Conservation (phyloP, 2,888 invertebrate genomes). For the Chironomus tentans region DNA sequence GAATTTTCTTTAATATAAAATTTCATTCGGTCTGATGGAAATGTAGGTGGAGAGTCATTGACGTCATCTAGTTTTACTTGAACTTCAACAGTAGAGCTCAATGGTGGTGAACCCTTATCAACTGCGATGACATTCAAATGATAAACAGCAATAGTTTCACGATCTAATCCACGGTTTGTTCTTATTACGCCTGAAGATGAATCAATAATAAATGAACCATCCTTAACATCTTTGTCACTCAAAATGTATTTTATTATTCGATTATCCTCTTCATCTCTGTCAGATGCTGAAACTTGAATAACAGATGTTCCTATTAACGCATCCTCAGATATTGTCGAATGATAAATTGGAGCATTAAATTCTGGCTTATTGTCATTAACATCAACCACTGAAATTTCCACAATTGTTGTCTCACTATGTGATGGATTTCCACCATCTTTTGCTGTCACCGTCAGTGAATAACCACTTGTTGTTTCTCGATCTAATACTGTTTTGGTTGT, state of each 20-base stretch:
- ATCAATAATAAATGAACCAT: slow-evolving; percentile 88
- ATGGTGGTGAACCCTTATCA: slow-evolving; percentile 76
- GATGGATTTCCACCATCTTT: slow-evolving; percentile 87
- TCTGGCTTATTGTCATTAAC: slow-evolving; percentile 91
- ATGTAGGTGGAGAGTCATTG: slow-evolving; percentile 84
- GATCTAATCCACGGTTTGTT: slow-evolving; percentile 79
- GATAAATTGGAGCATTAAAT: slow-evolving; percentile 74
- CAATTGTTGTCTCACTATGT: slow-evolving; percentile 86
- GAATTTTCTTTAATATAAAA: slow-evolving; percentile 91
- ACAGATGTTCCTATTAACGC: slow-evolving; percentile 73
- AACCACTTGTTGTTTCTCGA: slow-evolving; percentile 71
- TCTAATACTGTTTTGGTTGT: slow-evolving; percentile 77
- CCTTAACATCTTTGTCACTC: slow-evolving; percentile 63
- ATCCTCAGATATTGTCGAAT: slow-evolving; percentile 77
- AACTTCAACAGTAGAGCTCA: slow-evolving; percentile 62
- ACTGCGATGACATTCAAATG: slow-evolving; percentile 78
- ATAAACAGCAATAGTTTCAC: slow-evolving; percentile 81
- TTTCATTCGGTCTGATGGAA: slow-evolving; percentile 77
- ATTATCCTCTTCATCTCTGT: slow-evolving; percentile 79
- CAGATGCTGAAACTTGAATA: slow-evolving; percentile 68
- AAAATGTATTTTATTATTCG: slow-evolving; percentile 75
- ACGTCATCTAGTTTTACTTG: slow-evolving; percentile 78
- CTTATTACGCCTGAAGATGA: slow-evolving; percentile 84
- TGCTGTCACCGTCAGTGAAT: slow-evolving; percentile 84
- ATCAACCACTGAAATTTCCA: slow-evolving; percentile 90